Evolutionary conservation across 2,113 vertebrate genomes (phyloP).

Genomic region (Rattus norvegicus): GRCr8 NC_086038.1:22130501-22131000

Average conservation of each 20-base stretch:
- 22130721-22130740: conserved; percentile 83
- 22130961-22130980: conserved; percentile 89
- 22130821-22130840: conserved; percentile 89
- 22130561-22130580: conserved; percentile 88
- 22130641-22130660: conserved; percentile 92
- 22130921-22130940: conserved; percentile 84
- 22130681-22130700: conserved; percentile 71
- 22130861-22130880: conserved; percentile 90
- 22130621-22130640: conserved; percentile 88
- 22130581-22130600: conserved; percentile 89
- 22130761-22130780: conserved; percentile 88
- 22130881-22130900: conserved; percentile 85
- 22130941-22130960: conserved; percentile 89
- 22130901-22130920: conserved; percentile 89
- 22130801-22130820: conserved; percentile 91
- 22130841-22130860: conserved; percentile 87
- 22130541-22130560: conserved; percentile 84
- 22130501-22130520: conserved; percentile 90
- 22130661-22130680: conserved; percentile 89
- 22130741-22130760: conserved; percentile 90
- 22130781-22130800: conserved; percentile 87
- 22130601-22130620: conserved; percentile 87
- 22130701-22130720: conserved; percentile 79
- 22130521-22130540: conserved; percentile 87
- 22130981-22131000: conserved; percentile 88